Conservation (phyloP, 2,888 invertebrate genomes). For the Trichogramma dendrolimi region DNA sequence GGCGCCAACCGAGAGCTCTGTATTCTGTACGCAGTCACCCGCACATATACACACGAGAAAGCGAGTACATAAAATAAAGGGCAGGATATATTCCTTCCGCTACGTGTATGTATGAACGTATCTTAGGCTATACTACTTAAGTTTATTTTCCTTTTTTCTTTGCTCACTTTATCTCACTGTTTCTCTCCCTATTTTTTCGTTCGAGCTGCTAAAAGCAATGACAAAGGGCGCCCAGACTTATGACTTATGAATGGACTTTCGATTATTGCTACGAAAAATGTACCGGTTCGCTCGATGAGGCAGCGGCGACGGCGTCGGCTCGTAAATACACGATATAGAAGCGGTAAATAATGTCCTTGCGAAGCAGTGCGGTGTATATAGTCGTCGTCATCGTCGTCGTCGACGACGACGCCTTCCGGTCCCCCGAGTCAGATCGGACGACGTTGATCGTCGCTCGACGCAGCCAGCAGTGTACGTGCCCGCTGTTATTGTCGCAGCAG, state of each 20-base stretch:
- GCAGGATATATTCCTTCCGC: background rate
- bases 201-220: background rate
- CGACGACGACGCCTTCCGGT: constrained; percentile 31
- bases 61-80: background rate
- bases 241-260: too few relatives aligned
- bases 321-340: constrained; percentile 27
- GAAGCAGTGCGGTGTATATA: constrained; percentile 12
- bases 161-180: background rate
- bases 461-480: too few relatives aligned
- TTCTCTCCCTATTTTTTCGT: background rate
- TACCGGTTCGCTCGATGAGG: too few relatives aligned
- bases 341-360: constrained; percentile 35
- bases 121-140: constrained; percentile 8
- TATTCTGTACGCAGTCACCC: background rate
- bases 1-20: too few relatives aligned
- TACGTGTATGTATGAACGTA: background rate
- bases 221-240: too few relatives aligned
- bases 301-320: background rate
- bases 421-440: constrained; percentile 34
- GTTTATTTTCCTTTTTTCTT: constrained; percentile 8
- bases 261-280: too few relatives aligned
- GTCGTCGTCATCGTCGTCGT: constrained; percentile 16
- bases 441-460: background rate
- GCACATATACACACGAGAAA: background rate
- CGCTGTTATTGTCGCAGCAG: too few relatives aligned